These are phyloP conservation scores for Lethrus apterus DNA, from an alignment of 1,140 invertebrate species.

Conservation along the genomic window DNA sequence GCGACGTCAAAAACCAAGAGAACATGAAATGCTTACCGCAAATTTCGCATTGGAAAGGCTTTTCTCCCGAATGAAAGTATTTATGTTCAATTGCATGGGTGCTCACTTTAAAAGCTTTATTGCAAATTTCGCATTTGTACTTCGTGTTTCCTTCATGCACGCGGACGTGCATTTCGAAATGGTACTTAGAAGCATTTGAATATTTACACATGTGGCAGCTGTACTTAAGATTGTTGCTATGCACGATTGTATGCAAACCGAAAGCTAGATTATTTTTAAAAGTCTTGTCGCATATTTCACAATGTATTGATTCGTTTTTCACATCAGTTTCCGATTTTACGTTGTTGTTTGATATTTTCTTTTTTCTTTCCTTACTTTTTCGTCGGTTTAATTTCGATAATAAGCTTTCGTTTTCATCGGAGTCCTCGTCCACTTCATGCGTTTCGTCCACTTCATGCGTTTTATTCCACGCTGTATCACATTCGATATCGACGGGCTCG, in stretches of 20 bases:
- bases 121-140: slow-evolving; percentile 46
- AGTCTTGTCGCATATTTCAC: slow-evolving; percentile 32
- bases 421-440: no score
- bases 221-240: slow-evolving; percentile 35
- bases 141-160: slow-evolving; percentile 42
- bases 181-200: slow-evolving; percentile 40
- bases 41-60: slow-evolving; percentile 54
- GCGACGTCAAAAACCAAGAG: slow-evolving; percentile 38
- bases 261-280: slow-evolving; percentile 32
- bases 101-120: slow-evolving; percentile 44
- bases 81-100: slow-evolving; percentile 43
- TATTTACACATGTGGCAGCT: slow-evolving; percentile 42
- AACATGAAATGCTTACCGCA: slow-evolving; percentile 49
- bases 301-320: slow-evolving; percentile 20
- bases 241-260: slow-evolving; percentile 34
- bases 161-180: slow-evolving; percentile 38
- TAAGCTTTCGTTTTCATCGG: no score
- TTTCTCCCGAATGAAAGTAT: slow-evolving; percentile 50
- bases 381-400: neutral
- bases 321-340: neutral
- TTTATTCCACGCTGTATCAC: no score
- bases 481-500: no score
- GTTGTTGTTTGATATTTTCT: neutral
- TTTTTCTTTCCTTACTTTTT: neutral
- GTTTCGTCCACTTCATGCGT: no score